These are phyloP conservation scores for Ophion slaviceki DNA, from an alignment of 2,888 invertebrate species.

Conservation along the genomic window DNA sequence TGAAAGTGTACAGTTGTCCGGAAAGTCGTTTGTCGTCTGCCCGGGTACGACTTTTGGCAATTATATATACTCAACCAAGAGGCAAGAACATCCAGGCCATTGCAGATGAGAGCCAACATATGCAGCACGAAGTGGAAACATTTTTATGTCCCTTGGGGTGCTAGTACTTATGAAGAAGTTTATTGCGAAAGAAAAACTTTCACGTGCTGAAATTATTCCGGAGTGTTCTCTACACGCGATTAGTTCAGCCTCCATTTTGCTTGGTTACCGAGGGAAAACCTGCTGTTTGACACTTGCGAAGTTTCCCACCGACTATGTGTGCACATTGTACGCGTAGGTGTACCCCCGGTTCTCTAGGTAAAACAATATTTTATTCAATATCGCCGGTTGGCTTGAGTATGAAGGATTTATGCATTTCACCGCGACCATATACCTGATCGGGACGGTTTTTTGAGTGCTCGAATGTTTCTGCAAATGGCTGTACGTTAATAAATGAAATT, in stretches of 20 bases:
- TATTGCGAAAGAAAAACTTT: conserved; percentile 25
- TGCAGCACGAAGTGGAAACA: conserved; percentile 6
- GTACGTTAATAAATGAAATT: too few relatives aligned
- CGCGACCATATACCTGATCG: too few relatives aligned
- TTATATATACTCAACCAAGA: conserved; percentile 16
- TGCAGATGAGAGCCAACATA: conserved; percentile 4
- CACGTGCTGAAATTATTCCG: conserved; percentile 4
- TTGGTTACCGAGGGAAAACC: conserved; percentile 10
- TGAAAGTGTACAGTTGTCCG: conserved; percentile 33
- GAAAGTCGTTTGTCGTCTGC: conserved; percentile 32
- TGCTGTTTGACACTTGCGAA: neutral
- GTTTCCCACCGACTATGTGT: neutral
- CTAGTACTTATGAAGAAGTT: conserved; percentile 15
- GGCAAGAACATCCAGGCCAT: conserved; percentile 18
- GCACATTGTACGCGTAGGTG: too few relatives aligned
- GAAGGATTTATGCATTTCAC: too few relatives aligned
- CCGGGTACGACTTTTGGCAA: conserved; percentile 35
- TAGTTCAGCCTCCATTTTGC: neutral
- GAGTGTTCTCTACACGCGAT: neutral
- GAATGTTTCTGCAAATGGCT: too few relatives aligned
- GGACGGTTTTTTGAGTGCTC: too few relatives aligned
- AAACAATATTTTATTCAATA: too few relatives aligned
- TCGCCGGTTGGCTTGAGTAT: too few relatives aligned
- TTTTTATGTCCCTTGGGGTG: conserved; percentile 8
- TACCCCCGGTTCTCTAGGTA: too few relatives aligned